Conservation (phyloP, 2,113 vertebrate genomes). For the Tetrao urogallus region DNA sequence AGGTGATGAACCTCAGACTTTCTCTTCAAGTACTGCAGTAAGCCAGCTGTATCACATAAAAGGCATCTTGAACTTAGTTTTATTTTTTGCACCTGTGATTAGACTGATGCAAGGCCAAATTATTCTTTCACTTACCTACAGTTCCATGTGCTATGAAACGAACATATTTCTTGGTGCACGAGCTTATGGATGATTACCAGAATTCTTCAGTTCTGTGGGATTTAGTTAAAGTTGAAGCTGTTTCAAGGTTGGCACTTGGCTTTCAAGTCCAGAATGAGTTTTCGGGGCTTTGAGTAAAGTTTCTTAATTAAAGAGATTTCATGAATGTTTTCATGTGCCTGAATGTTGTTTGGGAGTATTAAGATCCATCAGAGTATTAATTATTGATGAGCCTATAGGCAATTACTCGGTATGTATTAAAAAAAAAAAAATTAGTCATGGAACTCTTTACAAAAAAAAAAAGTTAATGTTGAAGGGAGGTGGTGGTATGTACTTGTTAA, state of each 20-base stretch:
- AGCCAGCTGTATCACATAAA: not conserved
- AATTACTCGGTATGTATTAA: not conserved
- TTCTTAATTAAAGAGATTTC: not conserved
- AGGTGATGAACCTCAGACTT: not conserved
- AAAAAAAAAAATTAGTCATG: not conserved
- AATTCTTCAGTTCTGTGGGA: not conserved
- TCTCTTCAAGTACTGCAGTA: not conserved
- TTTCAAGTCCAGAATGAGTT: not conserved
- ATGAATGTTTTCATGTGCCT: not conserved
- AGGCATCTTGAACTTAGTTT: not conserved
- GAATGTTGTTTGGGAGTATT: not conserved
- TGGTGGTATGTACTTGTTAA: not conserved
- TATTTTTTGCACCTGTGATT: not conserved
- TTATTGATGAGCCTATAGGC: not conserved
- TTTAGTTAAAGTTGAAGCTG: not conserved
- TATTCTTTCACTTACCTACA: not conserved
- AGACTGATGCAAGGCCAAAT: not conserved
- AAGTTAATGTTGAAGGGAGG: not conserved
- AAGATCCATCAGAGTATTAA: not conserved
- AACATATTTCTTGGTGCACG: accelerated
- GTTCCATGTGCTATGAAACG: not conserved
- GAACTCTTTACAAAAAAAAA: not conserved
- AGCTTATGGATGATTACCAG: not conserved
- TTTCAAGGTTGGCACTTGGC: not conserved
- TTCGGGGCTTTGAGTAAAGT: not conserved